Conservation (phyloP, 2,888 invertebrate genomes). For the Drosophila prostipennis region DNA sequence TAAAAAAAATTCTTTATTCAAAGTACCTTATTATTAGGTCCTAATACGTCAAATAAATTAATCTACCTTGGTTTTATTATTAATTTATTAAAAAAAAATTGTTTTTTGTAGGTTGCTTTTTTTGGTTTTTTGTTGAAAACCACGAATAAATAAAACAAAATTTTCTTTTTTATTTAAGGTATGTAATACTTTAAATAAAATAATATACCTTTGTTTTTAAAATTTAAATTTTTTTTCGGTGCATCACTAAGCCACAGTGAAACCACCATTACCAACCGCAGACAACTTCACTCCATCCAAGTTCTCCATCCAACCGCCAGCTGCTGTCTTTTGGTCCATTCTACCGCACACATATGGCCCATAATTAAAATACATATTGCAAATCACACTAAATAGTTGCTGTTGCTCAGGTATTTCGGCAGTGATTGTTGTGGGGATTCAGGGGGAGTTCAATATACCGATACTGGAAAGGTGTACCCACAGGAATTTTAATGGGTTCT, state of each 20-base stretch:
- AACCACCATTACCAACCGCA: slow-evolving; percentile 1
- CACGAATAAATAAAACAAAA: too few relatives aligned
- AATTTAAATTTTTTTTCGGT: neutral
- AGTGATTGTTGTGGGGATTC: slow-evolving; percentile 19
- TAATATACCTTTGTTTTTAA: too few relatives aligned
- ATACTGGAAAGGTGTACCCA: neutral
- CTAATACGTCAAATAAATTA: too few relatives aligned
- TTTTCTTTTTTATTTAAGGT: too few relatives aligned
- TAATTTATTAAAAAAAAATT: too few relatives aligned
- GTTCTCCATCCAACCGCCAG: slow-evolving; percentile 14
- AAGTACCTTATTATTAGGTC: too few relatives aligned
- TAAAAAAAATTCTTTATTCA: too few relatives aligned
- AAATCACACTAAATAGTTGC: slow-evolving; percentile 59
- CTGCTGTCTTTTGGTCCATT: slow-evolving; percentile 20
- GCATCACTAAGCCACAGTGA: slow-evolving; percentile 3
- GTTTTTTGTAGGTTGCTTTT: too few relatives aligned
- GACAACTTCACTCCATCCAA: slow-evolving; percentile 12
- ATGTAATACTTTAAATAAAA: too few relatives aligned
- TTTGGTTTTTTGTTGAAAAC: too few relatives aligned
- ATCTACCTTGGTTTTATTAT: too few relatives aligned
- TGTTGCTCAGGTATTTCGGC: slow-evolving; percentile 35
- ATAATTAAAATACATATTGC: slow-evolving; percentile 67
- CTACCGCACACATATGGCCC: slow-evolving; percentile 27
- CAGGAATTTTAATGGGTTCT: slow-evolving; percentile 28
- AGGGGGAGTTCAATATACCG: slow-evolving; percentile 5